A percentile compares a stretch with the other conserved stretches of the same genome.
Conservation (phyloP, 2,113 vertebrate species). For the Trichomycterus rosablanca region DNA sequence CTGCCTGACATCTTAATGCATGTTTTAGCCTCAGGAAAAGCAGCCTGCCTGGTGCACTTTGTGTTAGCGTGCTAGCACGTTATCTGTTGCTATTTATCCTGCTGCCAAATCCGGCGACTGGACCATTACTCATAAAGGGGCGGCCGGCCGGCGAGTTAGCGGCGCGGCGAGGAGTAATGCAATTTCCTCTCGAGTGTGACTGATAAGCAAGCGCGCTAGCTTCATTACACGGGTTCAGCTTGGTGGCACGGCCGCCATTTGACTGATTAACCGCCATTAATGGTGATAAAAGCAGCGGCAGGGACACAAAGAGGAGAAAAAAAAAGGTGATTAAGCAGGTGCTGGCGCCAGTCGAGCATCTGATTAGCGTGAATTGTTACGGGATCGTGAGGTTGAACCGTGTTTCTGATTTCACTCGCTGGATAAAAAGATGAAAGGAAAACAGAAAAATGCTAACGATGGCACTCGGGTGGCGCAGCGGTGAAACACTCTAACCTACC, state of each 20-base stretch:
- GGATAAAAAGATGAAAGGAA: background rate
- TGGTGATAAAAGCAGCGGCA: conserved; percentile 6
- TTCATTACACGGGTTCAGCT: conserved; percentile 40
- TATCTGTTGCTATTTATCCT: conserved; percentile 71
- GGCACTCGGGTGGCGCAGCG: too few relatives aligned
- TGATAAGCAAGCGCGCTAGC: conserved; percentile 36
- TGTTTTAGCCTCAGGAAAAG: conserved; percentile 41
- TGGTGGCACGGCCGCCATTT: conserved; percentile 26
- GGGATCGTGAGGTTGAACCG: background rate
- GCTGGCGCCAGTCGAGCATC: background rate
- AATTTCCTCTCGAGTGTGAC: conserved; percentile 38
- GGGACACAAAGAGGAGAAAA: background rate
- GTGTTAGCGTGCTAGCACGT: conserved; percentile 53
- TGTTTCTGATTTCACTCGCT: background rate
- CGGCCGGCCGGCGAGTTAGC: conserved; percentile 52
- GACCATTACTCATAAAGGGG: conserved; percentile 63
- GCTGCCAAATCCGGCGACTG: conserved; percentile 60
- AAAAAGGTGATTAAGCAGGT: conserved; percentile 1
- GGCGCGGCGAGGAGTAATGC: conserved; percentile 39
- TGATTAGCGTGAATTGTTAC: background rate
- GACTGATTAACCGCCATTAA: conserved; percentile 34
- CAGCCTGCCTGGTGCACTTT: conserved; percentile 50
- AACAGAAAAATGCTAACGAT: background rate
- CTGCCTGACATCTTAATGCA: conserved; percentile 52
- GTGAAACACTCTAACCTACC: too few relatives aligned